These are phyloP conservation scores for Halcyon smyrnensis DNA, from an alignment of 2,797 vertebrate species.

Conservation along the genomic window DNA sequence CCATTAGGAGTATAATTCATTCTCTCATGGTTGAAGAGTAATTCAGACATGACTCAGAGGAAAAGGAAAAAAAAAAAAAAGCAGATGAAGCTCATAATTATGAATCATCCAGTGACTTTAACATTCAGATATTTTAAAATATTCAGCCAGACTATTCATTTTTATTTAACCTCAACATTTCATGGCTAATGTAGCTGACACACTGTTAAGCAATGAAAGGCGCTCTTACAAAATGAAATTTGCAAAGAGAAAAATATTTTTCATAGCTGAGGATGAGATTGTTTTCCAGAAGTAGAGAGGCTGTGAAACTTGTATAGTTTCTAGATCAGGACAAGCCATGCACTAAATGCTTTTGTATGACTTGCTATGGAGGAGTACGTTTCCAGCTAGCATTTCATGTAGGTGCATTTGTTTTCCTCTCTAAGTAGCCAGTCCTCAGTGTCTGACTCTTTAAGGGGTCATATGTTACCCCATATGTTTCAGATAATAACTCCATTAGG, in stretches of 20 bases:
- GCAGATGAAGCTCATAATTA: slow-evolving; percentile 18
- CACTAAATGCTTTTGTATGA: neutral
- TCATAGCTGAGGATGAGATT: neutral
- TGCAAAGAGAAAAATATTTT: neutral
- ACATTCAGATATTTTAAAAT: slow-evolving; percentile 2
- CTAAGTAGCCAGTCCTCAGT: neutral
- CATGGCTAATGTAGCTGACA: neutral
- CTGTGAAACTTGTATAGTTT: neutral
- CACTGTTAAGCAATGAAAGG: neutral
- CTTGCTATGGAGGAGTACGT: neutral
- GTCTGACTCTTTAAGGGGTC: neutral
- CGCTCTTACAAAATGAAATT: neutral
- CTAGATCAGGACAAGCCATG: neutral
- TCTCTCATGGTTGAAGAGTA: neutral
- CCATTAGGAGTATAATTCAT: slow-evolving; percentile 6
- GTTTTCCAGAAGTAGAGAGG: neutral
- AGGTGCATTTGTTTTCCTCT: neutral
- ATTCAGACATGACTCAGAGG: slow-evolving; percentile 39
- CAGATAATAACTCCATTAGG: neutral
- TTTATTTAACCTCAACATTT: neutral
- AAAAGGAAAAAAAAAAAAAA: neutral
- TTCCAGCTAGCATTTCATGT: neutral
- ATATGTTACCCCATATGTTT: neutral
- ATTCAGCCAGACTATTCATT: neutral
- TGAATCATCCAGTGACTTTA: slow-evolving; percentile 18